Evolutionary conservation across 2,888 invertebrate species (phyloP).

Genomic region (Rhodophaea formosa): DNA sequence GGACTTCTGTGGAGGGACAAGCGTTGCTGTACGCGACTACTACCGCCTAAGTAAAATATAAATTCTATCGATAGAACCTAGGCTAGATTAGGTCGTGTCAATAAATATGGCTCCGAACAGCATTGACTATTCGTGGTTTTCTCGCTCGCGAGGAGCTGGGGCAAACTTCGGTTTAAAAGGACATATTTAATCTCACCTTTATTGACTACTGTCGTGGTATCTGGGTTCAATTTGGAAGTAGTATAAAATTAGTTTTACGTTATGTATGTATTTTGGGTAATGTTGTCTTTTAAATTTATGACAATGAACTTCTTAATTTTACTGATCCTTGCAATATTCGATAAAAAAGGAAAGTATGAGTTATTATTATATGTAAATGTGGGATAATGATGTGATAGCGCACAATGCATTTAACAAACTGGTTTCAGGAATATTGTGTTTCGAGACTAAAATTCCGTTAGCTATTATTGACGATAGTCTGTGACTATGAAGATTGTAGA

Average conservation of each 20-base stretch:
- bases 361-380: not conserved
- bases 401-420: not conserved
- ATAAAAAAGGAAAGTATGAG: not conserved
- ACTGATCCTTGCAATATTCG: conserved; percentile 1
- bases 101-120: not conserved
- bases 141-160: not conserved
- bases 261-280: conserved; percentile 2
- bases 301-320: not conserved
- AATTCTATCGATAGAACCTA: not conserved
- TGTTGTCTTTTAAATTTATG: conserved; percentile 3
- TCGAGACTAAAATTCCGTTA: not conserved
- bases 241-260: conserved; percentile 3
- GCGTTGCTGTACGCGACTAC: conserved; percentile 49
- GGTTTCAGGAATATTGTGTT: no score
- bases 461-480: not conserved
- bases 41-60: conserved; percentile 18
- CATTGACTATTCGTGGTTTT: not conserved
- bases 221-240: conserved; percentile 11
- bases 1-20: conserved; percentile 88
- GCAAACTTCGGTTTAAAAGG: not conserved
- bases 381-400: not conserved
- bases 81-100: not conserved
- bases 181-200: not conserved
- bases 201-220: conserved; percentile 1
- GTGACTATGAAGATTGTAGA: no score